Conservation (phyloP, 2,797 vertebrate genomes). For the Emydoidea blandingii region DNA sequence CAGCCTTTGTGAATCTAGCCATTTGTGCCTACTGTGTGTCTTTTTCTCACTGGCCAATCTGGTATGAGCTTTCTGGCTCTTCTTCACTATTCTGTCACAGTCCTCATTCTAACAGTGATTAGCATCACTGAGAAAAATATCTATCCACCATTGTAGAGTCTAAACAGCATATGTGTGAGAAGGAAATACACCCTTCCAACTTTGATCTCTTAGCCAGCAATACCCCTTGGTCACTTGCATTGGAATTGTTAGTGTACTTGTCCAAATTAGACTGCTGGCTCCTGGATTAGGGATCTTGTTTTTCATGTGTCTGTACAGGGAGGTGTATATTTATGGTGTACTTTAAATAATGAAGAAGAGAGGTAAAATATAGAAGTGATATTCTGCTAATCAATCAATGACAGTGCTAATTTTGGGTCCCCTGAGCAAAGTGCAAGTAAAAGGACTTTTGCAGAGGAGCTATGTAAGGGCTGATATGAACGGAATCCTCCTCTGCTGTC, state of each 20-base stretch:
- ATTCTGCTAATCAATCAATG: not conserved
- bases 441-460: not conserved
- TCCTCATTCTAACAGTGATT: not conserved
- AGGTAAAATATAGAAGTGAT: not conserved
- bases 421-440: not conserved
- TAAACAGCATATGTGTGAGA: not conserved
- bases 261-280: not conserved
- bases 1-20: not conserved
- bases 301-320: not conserved
- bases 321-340: not conserved
- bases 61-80: not conserved
- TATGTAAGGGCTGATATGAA: not conserved
- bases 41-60: constrained; percentile 5
- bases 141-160: not conserved
- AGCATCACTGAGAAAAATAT: not conserved
- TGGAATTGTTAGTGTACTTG: not conserved
- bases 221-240: not conserved
- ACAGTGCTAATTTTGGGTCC: not conserved
- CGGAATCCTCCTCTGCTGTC: not conserved
- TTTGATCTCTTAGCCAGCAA: not conserved
- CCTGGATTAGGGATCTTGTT: not conserved
- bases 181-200: not conserved
- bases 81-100: accelerated
- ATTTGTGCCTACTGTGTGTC: not conserved
- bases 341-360: not conserved